These are phyloP conservation scores for Drosophila mulleri DNA, from an alignment of 2,888 invertebrate genomes.

Conservation along the genomic window DNA sequence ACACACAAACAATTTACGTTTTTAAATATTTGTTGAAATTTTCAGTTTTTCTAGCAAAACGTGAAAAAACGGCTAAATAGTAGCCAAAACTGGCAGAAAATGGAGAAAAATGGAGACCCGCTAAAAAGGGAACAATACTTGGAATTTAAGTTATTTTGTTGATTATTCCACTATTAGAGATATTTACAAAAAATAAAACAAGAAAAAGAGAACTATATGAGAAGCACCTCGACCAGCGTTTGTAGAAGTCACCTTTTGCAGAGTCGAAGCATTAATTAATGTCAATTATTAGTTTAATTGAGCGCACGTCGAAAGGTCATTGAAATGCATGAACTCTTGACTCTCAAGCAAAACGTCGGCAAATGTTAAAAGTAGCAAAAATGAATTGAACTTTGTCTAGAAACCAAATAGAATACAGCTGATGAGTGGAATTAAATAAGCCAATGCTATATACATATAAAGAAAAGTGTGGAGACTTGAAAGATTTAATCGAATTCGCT, in stretches of 20 bases:
- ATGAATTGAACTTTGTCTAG: conserved; percentile 36
- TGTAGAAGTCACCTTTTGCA: conserved; percentile 56
- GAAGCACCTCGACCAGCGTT: not conserved
- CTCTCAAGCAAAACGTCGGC: conserved; percentile 40
- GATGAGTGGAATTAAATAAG: not conserved
- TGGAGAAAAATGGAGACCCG: too few species aligned
- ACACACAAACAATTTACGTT: not conserved
- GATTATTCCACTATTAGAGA: not conserved
- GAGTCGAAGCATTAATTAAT: conserved; percentile 62
- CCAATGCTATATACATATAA: not conserved
- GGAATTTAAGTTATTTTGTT: not conserved
- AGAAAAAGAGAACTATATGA: too few species aligned
- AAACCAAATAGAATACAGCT: not conserved
- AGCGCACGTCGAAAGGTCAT: conserved; percentile 63
- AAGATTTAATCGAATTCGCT: not conserved
- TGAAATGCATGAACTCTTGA: conserved; percentile 59
- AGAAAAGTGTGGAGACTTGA: not conserved
- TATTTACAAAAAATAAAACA: not conserved
- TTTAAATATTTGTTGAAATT: too few species aligned
- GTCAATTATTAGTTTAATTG: conserved; percentile 78
- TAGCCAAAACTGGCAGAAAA: too few species aligned
- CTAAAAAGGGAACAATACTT: not conserved
- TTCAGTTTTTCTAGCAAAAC: too few species aligned
- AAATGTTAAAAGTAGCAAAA: conserved; percentile 31
- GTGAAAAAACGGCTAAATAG: too few species aligned